Base-by-base conservation (phyloP, 2,888 invertebrate species). In the Melipona beecheii region DNA sequence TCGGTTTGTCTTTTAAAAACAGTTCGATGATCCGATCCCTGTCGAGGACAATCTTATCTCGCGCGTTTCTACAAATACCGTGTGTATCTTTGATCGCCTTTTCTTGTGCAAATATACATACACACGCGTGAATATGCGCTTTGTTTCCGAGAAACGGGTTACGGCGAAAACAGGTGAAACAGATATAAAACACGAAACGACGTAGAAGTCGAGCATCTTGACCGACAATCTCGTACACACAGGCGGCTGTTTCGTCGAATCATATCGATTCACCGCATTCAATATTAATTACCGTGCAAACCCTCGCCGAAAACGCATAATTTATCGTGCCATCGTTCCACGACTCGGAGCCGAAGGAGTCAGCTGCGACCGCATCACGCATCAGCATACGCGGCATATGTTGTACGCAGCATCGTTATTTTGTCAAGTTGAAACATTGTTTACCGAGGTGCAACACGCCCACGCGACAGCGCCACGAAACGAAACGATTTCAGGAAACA, bases 321-420 rank as follows among this genome's bases (percentile, higher is more conserved):
- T 84, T 85, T 78, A 84, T 85, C 81, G 81, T 64, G 72, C 36
- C 76, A 77, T 84, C 75, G 75, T 77, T 84, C 84, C 77, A 75
- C 82, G 78, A 71, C 43, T 31, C 58, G 77, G n/a, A n/a, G 69
- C 58, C 9, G 43, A 69, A 77, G 50, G 69, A 60, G 81, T 65
- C 85, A 84, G 81, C 84, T 85, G 85, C 65, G 65, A 69, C 56
- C n/a, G 43, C 43, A 19, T 43, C 65, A 62, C 43, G 58, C 60
- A 54, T 79, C 58, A 70, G 65, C 58, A 43, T 66, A 24, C 21
- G 71, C 60, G 64, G 58, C 84, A 84, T 84, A 84, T 85, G 81
- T 73, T 56, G 58, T 56, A n/a, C 54, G 60, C 49, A 58, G 75
- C 81, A 54, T 78, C 84, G 78, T 81, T 80, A 78, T 80, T 82